Evolutionary conservation across 2,888 invertebrate genomes (phyloP), one percentile per base, ranked within the genome.

Genomic region (Dicyrtoma fusca): DNA sequence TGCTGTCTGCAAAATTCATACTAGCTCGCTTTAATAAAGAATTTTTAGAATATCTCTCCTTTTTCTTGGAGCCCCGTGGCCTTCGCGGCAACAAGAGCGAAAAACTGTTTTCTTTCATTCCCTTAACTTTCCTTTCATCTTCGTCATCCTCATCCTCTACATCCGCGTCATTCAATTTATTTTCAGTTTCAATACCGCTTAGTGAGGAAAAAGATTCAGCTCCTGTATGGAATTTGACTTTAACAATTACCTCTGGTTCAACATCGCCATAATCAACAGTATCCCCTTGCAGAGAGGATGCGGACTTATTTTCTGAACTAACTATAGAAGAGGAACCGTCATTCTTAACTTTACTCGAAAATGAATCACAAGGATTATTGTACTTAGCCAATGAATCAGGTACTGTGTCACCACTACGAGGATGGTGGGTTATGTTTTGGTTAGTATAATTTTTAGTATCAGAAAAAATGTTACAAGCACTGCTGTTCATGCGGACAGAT

Each of bases 1-100:
- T 70, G 23, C 68, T 68, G 44, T 68, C 68, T 45, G 68, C 57
- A 57, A 68, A 57, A 59, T 73, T 51, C 23, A 61, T 45, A 65
- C 75, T 77, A 13, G 76, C 80, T n/a, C 80, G 63, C 45, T 80
- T 79, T 23, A 79, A 66, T 23, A 80, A 45, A 10, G 76, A 74
- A 4, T 75, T 77, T 44, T 78, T 80, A 1, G 79, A 79, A 59
- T 78, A 80, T 17, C 77, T 72, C 23, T 80, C 80, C 42, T 78
- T 79, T 47, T 76, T 74, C n/a, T 76, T 61, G 0, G 79, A 78
- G 0, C 79, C 77, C 5, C 76, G 61, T 17, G 75, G 77, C 63
- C 75, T 76, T 61, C 70, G 73, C 21, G 55, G 68, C 68, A 59
- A 25, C 14, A 68, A 42, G 13, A 68, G 10, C 1, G 45, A 21